Conservation (phyloP, 2,888 invertebrate species). For the Azorinus chamasolen region DNA sequence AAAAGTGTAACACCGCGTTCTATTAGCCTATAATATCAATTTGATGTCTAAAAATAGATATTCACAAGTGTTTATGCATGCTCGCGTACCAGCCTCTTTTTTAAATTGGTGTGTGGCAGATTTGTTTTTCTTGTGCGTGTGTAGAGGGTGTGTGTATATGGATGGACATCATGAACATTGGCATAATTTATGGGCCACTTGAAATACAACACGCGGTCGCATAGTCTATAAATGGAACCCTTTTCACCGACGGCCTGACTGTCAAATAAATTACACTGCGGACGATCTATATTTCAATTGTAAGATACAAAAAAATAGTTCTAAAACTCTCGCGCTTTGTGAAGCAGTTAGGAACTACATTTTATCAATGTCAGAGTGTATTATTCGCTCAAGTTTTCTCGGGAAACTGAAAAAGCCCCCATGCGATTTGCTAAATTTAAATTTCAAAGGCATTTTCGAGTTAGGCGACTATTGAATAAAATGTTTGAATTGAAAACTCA, state of each 20-base stretch:
- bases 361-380: conserved; percentile 60
- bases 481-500: conserved; percentile 62
- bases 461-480: conserved; percentile 52
- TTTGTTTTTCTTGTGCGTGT: no score
- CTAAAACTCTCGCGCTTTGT: conserved; percentile 41
- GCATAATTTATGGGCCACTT: conserved; percentile 19
- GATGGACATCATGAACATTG: no score
- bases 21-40: no score
- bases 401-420: conserved; percentile 41
- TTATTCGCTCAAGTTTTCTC: conserved; percentile 53
- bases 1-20: no score
- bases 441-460: conserved; percentile 53
- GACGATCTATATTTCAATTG: conserved; percentile 23
- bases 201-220: conserved; percentile 26
- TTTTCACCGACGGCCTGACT: conserved; percentile 21
- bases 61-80: no score
- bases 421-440: conserved; percentile 55
- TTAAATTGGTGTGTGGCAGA: no score
- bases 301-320: conserved; percentile 22
- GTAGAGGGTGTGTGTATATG: no score
- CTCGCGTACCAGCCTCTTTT: no score
- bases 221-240: conserved; percentile 27
- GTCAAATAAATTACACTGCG: conserved; percentile 26
- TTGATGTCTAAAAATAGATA: no score
- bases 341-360: conserved; percentile 31